A percentile compares a stretch with the other conserved stretches of the same genome.
Conservation (phyloP, 2,888 invertebrate genomes). For the Blastobasis adustella region DNA sequence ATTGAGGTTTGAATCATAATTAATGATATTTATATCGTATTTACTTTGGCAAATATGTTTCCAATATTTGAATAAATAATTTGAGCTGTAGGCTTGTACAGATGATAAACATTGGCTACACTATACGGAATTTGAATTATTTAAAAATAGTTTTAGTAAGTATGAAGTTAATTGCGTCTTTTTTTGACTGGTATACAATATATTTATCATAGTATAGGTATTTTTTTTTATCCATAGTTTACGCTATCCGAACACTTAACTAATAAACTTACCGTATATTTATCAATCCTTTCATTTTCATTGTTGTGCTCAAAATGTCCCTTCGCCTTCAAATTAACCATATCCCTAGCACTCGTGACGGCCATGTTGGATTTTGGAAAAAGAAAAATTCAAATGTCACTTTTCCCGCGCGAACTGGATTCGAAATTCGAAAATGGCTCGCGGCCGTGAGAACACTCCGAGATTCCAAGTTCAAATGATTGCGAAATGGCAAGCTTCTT, state of each 20-base stretch:
- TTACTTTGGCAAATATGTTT: too few relatives aligned
- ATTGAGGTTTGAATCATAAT: too few relatives aligned
- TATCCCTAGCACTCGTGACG: conserved; percentile 57
- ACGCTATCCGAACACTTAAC: not conserved
- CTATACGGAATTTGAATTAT: too few relatives aligned
- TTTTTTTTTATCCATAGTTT: too few relatives aligned
- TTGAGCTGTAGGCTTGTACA: too few relatives aligned
- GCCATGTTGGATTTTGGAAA: conserved; percentile 46
- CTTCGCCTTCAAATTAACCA: conserved; percentile 60
- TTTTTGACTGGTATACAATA: too few relatives aligned
- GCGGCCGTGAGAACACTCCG: conserved; percentile 53
- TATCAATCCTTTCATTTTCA: conserved; percentile 59
- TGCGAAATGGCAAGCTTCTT: conserved; percentile 61
- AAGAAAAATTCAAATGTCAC: conserved; percentile 36
- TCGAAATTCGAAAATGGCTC: conserved; percentile 36
- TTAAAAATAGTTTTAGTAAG: too few relatives aligned
- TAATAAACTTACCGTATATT: conserved; percentile 56
- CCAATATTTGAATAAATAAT: too few relatives aligned
- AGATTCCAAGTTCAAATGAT: conserved; percentile 67
- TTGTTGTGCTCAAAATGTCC: conserved; percentile 59
- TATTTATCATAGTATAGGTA: not conserved
- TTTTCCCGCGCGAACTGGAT: conserved; percentile 44
- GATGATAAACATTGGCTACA: too few relatives aligned
- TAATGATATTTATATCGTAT: too few relatives aligned
- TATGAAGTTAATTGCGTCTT: too few relatives aligned